These are phyloP conservation scores for Agriopis leucophaearia DNA, from an alignment of 2,888 invertebrate species.

Conservation along the genomic window DNA sequence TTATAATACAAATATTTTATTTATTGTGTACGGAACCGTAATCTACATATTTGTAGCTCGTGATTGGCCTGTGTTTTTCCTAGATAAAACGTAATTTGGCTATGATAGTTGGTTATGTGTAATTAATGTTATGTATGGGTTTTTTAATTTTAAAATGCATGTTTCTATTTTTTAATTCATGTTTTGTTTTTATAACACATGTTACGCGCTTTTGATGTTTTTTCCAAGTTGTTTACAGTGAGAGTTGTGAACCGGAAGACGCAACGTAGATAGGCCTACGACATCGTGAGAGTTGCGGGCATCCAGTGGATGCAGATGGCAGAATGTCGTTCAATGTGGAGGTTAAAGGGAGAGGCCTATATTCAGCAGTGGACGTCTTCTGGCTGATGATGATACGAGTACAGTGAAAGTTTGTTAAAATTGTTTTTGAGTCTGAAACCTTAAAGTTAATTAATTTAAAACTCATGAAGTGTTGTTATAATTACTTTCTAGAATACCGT, in stretches of 20 bases:
- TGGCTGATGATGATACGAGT: no score
- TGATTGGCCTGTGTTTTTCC: slow-evolving; percentile 2
- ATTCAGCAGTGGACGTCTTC: no score
- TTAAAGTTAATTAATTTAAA: no score
- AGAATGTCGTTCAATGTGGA: no score
- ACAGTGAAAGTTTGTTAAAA: background rate
- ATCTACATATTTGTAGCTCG: background rate
- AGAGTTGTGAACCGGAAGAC: no score
- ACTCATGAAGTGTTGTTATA: no score
- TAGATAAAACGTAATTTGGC: slow-evolving; percentile 35
- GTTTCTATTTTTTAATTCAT: slow-evolving; percentile 17
- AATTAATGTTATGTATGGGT: slow-evolving; percentile 15
- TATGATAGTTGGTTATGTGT: slow-evolving; percentile 7
- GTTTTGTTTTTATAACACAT: slow-evolving; percentile 21
- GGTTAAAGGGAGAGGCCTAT: no score
- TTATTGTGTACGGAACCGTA: slow-evolving; percentile 18
- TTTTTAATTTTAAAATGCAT: slow-evolving; percentile 6
- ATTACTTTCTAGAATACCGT: no score
- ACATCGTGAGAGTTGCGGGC: no score
- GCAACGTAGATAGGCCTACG: no score
- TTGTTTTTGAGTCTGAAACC: no score
- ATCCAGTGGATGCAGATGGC: no score
- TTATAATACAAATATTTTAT: background rate
- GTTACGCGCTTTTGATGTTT: slow-evolving; percentile 28
- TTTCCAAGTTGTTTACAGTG: background rate